Evolutionary conservation across 2,797 vertebrate species (phyloP).

Genomic region (Pitangus sulphuratus): DNA sequence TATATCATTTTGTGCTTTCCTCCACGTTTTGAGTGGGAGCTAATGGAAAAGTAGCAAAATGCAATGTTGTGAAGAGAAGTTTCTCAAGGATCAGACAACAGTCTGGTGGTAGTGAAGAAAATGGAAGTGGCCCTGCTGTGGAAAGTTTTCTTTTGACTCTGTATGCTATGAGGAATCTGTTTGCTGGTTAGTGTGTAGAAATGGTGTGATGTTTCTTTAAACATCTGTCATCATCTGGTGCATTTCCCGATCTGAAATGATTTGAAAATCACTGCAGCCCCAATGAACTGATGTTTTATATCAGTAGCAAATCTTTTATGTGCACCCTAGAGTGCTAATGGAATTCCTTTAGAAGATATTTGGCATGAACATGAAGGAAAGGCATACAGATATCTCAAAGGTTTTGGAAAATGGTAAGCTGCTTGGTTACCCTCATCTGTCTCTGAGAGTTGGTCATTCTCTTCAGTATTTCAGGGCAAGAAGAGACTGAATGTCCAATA

Average conservation of each 20-base stretch:
- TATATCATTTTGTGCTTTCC: neutral
- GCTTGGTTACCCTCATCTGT: neutral
- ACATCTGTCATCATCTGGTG: neutral
- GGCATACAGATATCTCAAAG: neutral
- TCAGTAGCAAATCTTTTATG: neutral
- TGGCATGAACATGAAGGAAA: neutral
- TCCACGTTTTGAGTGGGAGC: neutral
- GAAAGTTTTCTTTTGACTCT: neutral
- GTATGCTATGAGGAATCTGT: neutral
- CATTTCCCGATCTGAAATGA: fast-evolving
- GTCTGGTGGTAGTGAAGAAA: neutral
- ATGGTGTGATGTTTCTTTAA: neutral
- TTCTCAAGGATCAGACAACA: neutral
- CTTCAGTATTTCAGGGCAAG: neutral
- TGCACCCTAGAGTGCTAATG: neutral
- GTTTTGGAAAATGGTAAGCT: neutral
- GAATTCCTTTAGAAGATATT: neutral
- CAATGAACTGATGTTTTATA: neutral
- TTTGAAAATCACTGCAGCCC: neutral
- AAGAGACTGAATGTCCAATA: neutral
- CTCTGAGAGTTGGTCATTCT: neutral
- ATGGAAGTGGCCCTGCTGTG: neutral
- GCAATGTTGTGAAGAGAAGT: neutral
- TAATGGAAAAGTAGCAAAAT: neutral
- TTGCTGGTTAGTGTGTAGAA: neutral